phyloP scores from a whole-genome alignment of 1,140 invertebrate species.

The Atta texana region DNA sequence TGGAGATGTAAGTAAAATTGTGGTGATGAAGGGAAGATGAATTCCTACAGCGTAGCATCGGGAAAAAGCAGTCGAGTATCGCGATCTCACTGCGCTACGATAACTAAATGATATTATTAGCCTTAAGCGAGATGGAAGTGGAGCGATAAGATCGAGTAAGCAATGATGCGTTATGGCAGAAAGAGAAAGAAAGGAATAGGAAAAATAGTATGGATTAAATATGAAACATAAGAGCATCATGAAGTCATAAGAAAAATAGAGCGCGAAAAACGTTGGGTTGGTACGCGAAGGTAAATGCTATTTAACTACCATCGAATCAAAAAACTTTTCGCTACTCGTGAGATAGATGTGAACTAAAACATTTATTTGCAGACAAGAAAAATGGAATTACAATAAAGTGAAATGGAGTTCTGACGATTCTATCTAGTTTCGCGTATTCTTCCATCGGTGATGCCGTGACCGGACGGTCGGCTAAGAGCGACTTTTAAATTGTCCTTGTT shows the following conservation, averaged over 20 bases:
- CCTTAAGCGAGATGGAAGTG: slow-evolving; percentile 36
- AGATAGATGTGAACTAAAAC: slow-evolving; percentile 76
- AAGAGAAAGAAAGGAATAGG: not conserved
- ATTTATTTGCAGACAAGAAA: slow-evolving; percentile 80
- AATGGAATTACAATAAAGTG: slow-evolving; percentile 80
- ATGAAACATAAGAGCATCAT: not conserved
- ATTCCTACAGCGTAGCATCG: slow-evolving; percentile 8
- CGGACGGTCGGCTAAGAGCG: not conserved
- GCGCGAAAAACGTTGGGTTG: slow-evolving; percentile 13
- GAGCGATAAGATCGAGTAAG: slow-evolving; percentile 43
- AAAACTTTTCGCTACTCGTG: slow-evolving; percentile 71
- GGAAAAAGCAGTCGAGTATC: slow-evolving; percentile 52
- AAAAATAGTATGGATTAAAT: not conserved
- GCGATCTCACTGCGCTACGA: slow-evolving; percentile 50
- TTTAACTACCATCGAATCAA: slow-evolving; percentile 76
- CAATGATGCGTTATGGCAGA: slow-evolving; percentile 32
- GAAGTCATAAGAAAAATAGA: slow-evolving; percentile 10
- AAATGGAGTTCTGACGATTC: slow-evolving; percentile 77
- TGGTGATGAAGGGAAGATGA: slow-evolving; percentile 12
- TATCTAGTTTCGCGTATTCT: slow-evolving; percentile 30
- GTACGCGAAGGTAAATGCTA: slow-evolving; percentile 63
- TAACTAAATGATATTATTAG: slow-evolving; percentile 72
- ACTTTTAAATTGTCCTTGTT: slow-evolving; percentile 69
- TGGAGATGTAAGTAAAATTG: slow-evolving; percentile 61
- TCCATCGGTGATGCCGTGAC: slow-evolving; percentile 13